Evolutionary conservation across 2,888 invertebrate genomes (phyloP), one percentile per base, ranked within the genome.

Genomic region (Hofmannophila pseudospretella): DNA sequence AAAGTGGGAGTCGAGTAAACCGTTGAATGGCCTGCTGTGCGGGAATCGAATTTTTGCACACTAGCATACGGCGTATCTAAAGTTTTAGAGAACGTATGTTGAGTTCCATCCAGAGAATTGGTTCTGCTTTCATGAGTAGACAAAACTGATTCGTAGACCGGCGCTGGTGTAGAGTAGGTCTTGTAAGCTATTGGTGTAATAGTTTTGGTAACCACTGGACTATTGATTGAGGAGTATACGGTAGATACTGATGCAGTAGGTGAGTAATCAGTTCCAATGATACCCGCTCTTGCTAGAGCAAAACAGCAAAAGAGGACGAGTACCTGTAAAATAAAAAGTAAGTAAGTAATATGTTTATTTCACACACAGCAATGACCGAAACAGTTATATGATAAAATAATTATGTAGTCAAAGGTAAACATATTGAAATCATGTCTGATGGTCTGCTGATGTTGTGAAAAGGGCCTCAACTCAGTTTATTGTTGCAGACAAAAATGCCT

Each of bases 301-400:
- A 58, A 33, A 2, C 39, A 49, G 34, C 50, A 57, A 26, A 67
- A 13, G 9, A 63, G 32, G 9, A 64, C 32, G 4, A 63, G 11
- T 20, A 64, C 35, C 76, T 77, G 57, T 23, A 67, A 67, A 16
- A 2, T 16, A 16, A 5, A 16, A 16, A 16, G n/a, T n/a, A n/a
- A n/a, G n/a, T n/a, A n/a, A n/a, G n/a, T n/a, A n/a, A n/a, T n/a
- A n/a, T n/a, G n/a, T n/a, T n/a, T n/a, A n/a, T n/a, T n/a, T n/a
- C n/a, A n/a, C n/a, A n/a, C n/a, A n/a, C n/a, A n/a, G n/a, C n/a
- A n/a, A n/a, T n/a, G n/a, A n/a, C n/a, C n/a, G n/a, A n/a, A n/a
- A n/a, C n/a, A n/a, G n/a, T n/a, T n/a, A n/a, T n/a, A n/a, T n/a
- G n/a, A n/a, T n/a, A n/a, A n/a, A n/a, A n/a, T n/a, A n/a, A n/a